Base-by-base conservation (phyloP, 1,140 invertebrate species). In the Drosophila willistoni region DNA sequence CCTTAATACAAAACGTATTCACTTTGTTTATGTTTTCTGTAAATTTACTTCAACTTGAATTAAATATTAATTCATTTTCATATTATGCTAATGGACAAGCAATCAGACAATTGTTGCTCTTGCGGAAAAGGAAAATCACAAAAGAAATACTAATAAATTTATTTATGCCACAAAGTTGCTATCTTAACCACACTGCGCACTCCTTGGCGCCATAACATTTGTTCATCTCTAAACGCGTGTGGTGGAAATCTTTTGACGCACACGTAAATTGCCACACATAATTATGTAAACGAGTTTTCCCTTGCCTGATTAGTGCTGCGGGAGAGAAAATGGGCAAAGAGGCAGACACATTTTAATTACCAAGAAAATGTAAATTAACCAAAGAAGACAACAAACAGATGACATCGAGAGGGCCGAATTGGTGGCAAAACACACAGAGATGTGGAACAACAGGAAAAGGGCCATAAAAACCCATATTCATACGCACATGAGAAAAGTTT, bases 311-410 rank as follows among this genome's bases (percentile, higher is more conserved):
- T 25, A n/a, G 12, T n/a, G 69, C 34, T 67, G 61, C 54, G 55
- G 29, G 19, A 36, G 1, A 42, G 2, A 13, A 7, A 33, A n/a
- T 2, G 17, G 42, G 64, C 59, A 34, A 55, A 55, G 64, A 51
- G 64, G 62, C 64, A 59, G 76, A 77, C 73, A 86, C 83, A 86
- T 87, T 87, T 86, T 86, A 86, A 86, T 86, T 86, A 86, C 79
- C 83, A 86, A 78, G 76, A 82, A 86, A 86, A 86, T 86, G 83
- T 86, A 83, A 86, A 86, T 87, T 87, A 87, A 83, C 83, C 83
- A 62, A 83, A 81, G 78, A 73, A 86, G 83, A 83, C 84, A 82
- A 79, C 77, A 80, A 79, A 76, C 81, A 80, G 70, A 76, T 44
- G 60, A 66, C 29, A 59, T 67, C 55, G 63, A 64, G 66, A 41